Evolutionary conservation across 2,113 vertebrate species (phyloP).

Genomic region (Dascyllus trimaculatus): DNA sequence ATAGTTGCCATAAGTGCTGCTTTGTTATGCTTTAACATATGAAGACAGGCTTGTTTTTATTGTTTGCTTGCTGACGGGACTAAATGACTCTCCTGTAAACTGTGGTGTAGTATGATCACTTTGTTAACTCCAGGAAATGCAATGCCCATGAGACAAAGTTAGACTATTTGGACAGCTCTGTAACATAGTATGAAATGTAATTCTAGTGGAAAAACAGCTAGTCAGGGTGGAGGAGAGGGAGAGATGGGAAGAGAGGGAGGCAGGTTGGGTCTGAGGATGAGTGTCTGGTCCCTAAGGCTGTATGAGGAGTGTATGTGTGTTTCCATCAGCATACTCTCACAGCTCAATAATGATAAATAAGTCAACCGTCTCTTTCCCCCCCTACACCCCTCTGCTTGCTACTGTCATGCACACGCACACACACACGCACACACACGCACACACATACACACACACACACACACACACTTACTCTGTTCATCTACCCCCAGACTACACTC

Average conservation of each 20-base stretch:
- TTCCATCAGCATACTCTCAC: conserved; percentile 69
- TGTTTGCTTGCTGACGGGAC: too few species aligned
- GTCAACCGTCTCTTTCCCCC: conserved; percentile 71
- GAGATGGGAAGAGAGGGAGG: conserved; percentile 41
- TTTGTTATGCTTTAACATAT: too few species aligned
- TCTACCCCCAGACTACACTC: conserved; percentile 54
- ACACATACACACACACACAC: conserved; percentile 59
- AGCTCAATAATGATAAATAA: conserved; percentile 84
- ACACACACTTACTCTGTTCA: conserved; percentile 57
- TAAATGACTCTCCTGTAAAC: too few species aligned
- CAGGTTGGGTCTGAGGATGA: conserved; percentile 69
- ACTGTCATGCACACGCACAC: conserved; percentile 67
- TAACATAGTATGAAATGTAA: conserved; percentile 47
- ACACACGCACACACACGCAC: conserved; percentile 21
- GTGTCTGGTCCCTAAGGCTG: conserved; percentile 74
- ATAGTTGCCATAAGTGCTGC: too few species aligned
- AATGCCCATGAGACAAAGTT: conserved; percentile 50
- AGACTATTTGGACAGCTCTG: conserved; percentile 47
- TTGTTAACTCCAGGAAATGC: conserved; percentile 39
- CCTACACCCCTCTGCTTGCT: conserved; percentile 62
- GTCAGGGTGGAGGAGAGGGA: conserved; percentile 18
- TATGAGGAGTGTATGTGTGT: conserved; percentile 35
- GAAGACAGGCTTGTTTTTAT: too few species aligned
- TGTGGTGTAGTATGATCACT: conserved; percentile 13
- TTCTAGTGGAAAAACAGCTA: conserved; percentile 42